Conservation (phyloP, 2,888 invertebrate species). For the Hypena proboscidalis region DNA sequence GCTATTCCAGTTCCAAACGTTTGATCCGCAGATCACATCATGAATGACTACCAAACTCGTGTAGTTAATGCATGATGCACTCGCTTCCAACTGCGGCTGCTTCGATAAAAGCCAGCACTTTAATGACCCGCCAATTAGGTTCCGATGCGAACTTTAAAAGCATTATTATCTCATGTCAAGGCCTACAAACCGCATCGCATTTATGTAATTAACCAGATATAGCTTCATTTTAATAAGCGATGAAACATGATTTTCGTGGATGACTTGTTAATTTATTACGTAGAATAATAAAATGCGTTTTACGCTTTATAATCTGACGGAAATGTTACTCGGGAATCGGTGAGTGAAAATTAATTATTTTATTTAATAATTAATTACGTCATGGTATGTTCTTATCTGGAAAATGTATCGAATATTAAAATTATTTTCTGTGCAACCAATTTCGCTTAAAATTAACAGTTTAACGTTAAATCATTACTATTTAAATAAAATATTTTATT, state of each 20-base stretch:
- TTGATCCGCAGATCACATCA: no score
- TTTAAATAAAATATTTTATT: no score
- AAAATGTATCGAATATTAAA: no score
- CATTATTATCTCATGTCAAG: constrained; percentile 60
- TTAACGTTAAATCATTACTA: no score
- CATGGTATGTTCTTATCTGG: no score
- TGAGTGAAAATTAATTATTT: no score
- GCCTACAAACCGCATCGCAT: constrained; percentile 53
- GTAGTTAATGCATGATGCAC: not conserved
- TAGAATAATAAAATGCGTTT: not conserved
- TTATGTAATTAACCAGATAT: constrained; percentile 58
- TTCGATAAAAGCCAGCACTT: constrained; percentile 37
- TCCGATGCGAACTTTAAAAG: constrained; percentile 63
- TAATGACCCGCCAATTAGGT: constrained; percentile 59
- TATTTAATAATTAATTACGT: no score
- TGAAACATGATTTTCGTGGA: constrained; percentile 18
- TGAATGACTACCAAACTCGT: not conserved
- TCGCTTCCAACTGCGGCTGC: constrained; percentile 1
- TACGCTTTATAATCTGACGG: no score
- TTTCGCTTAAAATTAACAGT: no score
- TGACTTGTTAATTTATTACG: constrained; percentile 9
- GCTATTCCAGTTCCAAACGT: no score
- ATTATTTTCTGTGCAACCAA: no score
- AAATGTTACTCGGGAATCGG: no score
- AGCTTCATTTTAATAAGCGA: constrained; percentile 32